These are phyloP conservation scores for Poecilia picta DNA, from an alignment of 2,797 vertebrate genomes.

Conservation along the genomic window DNA sequence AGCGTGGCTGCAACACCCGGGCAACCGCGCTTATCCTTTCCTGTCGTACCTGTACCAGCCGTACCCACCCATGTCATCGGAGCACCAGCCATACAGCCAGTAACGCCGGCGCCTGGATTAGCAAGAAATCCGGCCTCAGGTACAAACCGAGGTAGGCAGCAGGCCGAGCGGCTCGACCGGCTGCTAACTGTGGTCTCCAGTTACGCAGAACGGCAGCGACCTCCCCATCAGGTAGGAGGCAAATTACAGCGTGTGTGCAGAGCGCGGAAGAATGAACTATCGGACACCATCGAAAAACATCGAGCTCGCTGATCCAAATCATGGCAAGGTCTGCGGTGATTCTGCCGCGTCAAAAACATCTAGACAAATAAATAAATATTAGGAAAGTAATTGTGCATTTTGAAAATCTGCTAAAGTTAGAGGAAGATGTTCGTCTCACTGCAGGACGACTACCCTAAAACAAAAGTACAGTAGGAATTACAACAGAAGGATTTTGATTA, in stretches of 20 bases:
- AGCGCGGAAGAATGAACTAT: conserved; percentile 31
- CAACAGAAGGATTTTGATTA: neutral
- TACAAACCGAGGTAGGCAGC: conserved; percentile 44
- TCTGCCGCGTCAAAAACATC: conserved; percentile 23
- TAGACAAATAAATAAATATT: conserved; percentile 31
- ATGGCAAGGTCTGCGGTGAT: conserved; percentile 31
- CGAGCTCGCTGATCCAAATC: conserved; percentile 33
- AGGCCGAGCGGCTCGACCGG: conserved; percentile 44
- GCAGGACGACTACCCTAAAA: neutral
- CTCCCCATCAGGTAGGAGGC: conserved; percentile 68
- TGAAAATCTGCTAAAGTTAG: neutral
- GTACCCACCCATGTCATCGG: conserved; percentile 27
- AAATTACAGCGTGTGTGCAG: conserved; percentile 53
- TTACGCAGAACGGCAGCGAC: conserved; percentile 57
- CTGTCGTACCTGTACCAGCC: conserved; percentile 58
- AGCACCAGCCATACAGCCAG: conserved; percentile 44
- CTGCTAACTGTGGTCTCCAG: conserved; percentile 52
- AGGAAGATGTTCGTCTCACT: neutral
- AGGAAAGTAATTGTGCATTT: neutral
- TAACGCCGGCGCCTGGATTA: conserved; percentile 42
- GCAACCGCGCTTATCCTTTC: conserved; percentile 27
- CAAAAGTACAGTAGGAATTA: neutral
- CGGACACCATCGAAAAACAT: conserved; percentile 20
- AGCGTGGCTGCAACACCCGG: conserved; percentile 34
- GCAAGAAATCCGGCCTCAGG: conserved; percentile 35